Base-by-base conservation (phyloP, 2,797 vertebrate species). In the Syngnathus acus region DNA sequence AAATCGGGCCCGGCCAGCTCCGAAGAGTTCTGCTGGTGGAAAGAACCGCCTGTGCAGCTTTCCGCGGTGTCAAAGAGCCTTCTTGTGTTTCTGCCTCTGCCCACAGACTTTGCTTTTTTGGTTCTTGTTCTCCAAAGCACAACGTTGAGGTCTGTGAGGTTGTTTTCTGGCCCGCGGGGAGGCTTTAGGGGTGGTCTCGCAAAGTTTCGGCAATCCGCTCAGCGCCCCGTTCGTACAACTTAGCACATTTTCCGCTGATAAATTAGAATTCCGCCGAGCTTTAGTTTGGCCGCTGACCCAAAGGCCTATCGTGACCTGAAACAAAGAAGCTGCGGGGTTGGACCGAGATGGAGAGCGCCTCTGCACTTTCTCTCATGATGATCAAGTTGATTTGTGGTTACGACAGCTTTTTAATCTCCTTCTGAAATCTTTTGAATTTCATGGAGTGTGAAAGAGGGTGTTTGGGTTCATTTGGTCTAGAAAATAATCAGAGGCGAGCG, bases 181-280 rank as follows among this genome's bases (percentile, higher is more conserved):
- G 69, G 73, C 81, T 82, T 79, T 85, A 84, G 86, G 91, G 92
- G 92, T 94, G 93, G 93, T 94, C 93, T 89, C 73, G 59, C 32
- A 70, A 70, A 71, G 77, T 68, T 71, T 60, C 69, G 72, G 65
- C 79, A 79, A 80, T 81, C 88, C 90, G 90, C 87, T 89, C 78
- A 72, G 71, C 80, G 72, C 82, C 74, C 84, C 74, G 88, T 91
- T 45, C 48, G 50, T 65, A 83, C 90, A 89, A 82, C 82, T 85
- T 89, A 88, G 84, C 87, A 85, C 81, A 81, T 92, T 93, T 92
- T 91, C 84, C 82, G 82, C 93, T 91, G 90, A 89, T 91, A 91
- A 91, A 87, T 84, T 89, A 85, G 86, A 90, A 91, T 91, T 93
- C 91, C 78, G 76, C 81, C 5, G 81, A 81, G 64, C 91, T 92